Base-by-base conservation (phyloP, 2,113 vertebrate genomes). In the Holacanthus passer region DNA sequence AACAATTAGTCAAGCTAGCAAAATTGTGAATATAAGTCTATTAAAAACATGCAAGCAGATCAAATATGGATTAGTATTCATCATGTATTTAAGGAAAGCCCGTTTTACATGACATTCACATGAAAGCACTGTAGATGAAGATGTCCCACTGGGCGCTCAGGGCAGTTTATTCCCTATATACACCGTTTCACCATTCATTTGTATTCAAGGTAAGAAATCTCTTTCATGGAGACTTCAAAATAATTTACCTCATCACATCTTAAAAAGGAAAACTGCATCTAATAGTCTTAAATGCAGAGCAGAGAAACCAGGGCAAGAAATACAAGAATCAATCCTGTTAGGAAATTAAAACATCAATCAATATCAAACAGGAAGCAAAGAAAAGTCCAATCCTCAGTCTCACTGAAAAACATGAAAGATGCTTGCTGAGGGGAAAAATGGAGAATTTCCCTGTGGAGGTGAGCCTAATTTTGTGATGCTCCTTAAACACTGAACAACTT, bases 271-370 rank as follows among this genome's bases (percentile, higher is more conserved):
- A 73, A 68, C 48, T 45, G 63, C 77, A 48, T 79, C 62, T 71
- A 73, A 73, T 81, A 55, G 79, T 67, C 20, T 71, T 73, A 81
- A 88, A 89, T 56, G 39, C 43, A 63, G 55, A 60, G 48, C 45
- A 55, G 53, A 90, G 73, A 59, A 39, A 45, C 47, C 58, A 22
- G 58, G 53, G 63, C 39, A 65, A 76, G 45, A 75, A 64, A 80
- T 35, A 45, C 43, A 82, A 58, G 55, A 24, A 85, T 77, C 69
- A 79, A 80, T 79, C 52, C 29, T 79, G 60, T 83, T 47, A 48
- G 43, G 69, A 84, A 85, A 86, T 87, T 65, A 78, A 87, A 85
- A 83, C 82, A 88, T 89, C 77, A 79, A 82, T 87, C 71, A 59
- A 82, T 85, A 89, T 80, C 67, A 82, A 81, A 79, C 60, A 53